These are phyloP conservation scores for Sinopyrophorus schimmeli DNA, from an alignment of 2,888 invertebrate genomes.

Conservation along the genomic window DNA sequence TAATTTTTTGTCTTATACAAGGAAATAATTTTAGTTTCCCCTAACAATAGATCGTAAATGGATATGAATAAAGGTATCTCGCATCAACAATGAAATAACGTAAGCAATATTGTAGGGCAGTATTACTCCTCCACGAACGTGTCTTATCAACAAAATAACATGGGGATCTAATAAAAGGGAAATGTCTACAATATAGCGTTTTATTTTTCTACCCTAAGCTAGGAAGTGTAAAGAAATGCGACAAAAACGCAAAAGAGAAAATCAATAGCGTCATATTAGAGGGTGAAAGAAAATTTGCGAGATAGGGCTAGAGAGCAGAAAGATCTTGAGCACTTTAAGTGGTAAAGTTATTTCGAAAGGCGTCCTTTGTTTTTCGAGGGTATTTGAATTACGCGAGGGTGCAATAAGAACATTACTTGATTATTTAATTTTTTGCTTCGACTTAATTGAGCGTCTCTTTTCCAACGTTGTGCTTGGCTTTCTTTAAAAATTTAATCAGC, in stretches of 20 bases:
- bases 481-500: background rate
- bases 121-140: constrained; percentile 10
- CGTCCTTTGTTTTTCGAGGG: constrained; percentile 7
- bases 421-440: constrained; percentile 6
- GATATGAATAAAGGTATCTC: constrained; percentile 20
- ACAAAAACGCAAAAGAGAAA: constrained; percentile 18
- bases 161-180: constrained; percentile 17
- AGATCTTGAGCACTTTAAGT: constrained; percentile 15
- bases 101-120: constrained; percentile 14
- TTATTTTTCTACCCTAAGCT: constrained; percentile 14
- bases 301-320: constrained; percentile 12
- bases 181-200: constrained; percentile 15
- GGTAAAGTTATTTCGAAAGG: constrained; percentile 19
- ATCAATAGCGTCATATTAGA: constrained; percentile 17
- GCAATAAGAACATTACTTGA: constrained; percentile 9
- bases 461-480: background rate
- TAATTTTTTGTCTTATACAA: no score
- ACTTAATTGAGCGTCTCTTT: constrained; percentile 6
- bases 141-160: constrained; percentile 12
- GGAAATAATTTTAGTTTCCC: constrained; percentile 5
- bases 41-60: constrained; percentile 14
- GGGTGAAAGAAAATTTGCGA: constrained; percentile 15
- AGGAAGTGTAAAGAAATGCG: constrained; percentile 19
- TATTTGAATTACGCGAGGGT: constrained; percentile 11
- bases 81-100: constrained; percentile 20